These are phyloP conservation scores for Agrypnus murinus DNA, from an alignment of 2,888 invertebrate species.

Conservation along the genomic window DNA sequence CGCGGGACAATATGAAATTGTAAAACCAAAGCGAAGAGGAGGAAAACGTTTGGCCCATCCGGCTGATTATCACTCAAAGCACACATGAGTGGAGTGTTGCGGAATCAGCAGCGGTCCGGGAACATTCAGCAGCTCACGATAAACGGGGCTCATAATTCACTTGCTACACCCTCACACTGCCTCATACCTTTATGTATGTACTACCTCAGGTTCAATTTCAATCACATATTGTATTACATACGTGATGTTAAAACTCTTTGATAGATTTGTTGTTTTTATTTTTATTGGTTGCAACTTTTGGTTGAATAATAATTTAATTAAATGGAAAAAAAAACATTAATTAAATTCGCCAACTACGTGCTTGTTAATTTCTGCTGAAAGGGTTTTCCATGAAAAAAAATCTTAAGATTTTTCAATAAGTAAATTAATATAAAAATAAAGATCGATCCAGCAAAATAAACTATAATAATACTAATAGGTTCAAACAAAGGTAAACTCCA, in stretches of 20 bases:
- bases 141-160: conserved; percentile 65
- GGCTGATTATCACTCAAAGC: conserved; percentile 65
- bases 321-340: no score
- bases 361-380: no score
- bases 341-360: no score
- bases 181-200: conserved; percentile 46
- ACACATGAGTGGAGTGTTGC: conserved; percentile 66
- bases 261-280: neutral
- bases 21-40: conserved; percentile 20
- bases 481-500: no score
- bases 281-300: neutral
- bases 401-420: no score
- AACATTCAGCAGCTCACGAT: conserved; percentile 62
- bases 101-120: conserved; percentile 65
- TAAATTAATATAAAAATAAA: no score
- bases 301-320: neutral
- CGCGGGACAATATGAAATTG: conserved; percentile 22
- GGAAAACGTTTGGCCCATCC: conserved; percentile 47
- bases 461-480: no score
- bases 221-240: conserved; percentile 34
- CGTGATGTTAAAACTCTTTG: no score
- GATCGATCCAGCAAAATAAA: no score
- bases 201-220: conserved; percentile 42
- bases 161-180: conserved; percentile 53
- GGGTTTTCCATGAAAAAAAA: no score